Base-by-base conservation (phyloP, 2,888 invertebrate genomes). In the Panorpa germanica region DNA sequence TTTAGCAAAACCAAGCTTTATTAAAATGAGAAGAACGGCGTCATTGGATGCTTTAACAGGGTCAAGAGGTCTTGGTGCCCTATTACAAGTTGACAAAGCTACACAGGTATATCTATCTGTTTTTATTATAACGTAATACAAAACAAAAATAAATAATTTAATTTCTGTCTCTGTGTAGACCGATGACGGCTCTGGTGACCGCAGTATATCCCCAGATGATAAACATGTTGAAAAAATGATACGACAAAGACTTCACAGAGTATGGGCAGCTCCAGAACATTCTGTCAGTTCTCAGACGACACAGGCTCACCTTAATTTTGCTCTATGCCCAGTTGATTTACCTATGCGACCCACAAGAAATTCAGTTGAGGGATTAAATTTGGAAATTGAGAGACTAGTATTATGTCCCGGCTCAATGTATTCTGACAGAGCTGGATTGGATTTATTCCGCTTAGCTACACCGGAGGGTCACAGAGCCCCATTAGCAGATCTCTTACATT, bases 381-480 rank as follows among this genome's bases (percentile, higher is more conserved):
- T 78, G 52, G 83, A 83, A 57, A 81, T 85, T 37, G 83, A 83
- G 53, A 64, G 71, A 47, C 64, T 82, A 34, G 81, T 81, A 34
- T 57, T 78, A 28, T 57, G 54, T 35, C 59, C 61, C 5, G 61
- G 60, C 12, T 40, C 40, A 19, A 38, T 37, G 22, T 39, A 38
- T 31, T 38, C 35, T 13, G 44, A 47, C 28, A 42, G 43, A 32
- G 39, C 37, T 25, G 48, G 47, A 34, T 33, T 33, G 21, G 34
- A 34, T 32, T 28, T 35, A 23, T 36, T 37, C 27, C 17, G 4
- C n/a, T 23, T 19, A 13, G 24, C 4, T 15, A 75, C 78, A 33
- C 82, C 83, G 3, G 85, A 85, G 57, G 85, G 85, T 9, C 82
- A 82, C 48, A 62, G 82, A 36, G 83, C 83, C 8, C 85, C 85